Percentiles rank a stretch among this genome's conserved stretches.
phyloP scores from a whole-genome alignment of 2,888 invertebrate species.

The Calameuta pallipes region DNA sequence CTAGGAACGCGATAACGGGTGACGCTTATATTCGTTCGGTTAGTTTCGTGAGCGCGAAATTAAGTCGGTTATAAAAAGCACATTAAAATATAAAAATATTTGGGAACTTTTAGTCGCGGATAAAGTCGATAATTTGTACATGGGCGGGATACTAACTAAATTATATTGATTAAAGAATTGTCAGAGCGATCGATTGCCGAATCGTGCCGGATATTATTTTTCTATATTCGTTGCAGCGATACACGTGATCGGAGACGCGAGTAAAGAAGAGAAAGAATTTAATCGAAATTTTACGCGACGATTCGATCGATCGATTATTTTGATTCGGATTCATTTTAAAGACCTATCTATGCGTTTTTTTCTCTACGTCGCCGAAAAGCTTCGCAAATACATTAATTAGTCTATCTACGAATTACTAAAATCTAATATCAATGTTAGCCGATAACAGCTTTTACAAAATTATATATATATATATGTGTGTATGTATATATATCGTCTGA shows the following conservation, averaged over 20 bases:
- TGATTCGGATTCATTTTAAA: background rate
- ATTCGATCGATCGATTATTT: background rate
- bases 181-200: background rate
- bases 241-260: background rate
- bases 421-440: constrained; percentile 2
- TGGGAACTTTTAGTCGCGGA: background rate
- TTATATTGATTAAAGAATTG: background rate
- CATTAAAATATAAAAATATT: background rate
- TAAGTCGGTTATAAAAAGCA: background rate
- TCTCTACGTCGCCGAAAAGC: background rate
- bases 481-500: background rate
- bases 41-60: background rate
- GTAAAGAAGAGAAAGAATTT: background rate
- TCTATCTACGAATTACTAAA: constrained; percentile 1
- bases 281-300: background rate
- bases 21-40: background rate
- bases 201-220: background rate
- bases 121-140: background rate
- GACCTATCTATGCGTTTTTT: background rate
- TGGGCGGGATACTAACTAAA: background rate
- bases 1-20: background rate
- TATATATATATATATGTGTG: background rate
- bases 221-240: too few species aligned
- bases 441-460: background rate
- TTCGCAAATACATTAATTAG: background rate